Evolutionary conservation across 2,797 vertebrate genomes (phyloP).

Genomic region (Heteromormyrus szaboi): DNA sequence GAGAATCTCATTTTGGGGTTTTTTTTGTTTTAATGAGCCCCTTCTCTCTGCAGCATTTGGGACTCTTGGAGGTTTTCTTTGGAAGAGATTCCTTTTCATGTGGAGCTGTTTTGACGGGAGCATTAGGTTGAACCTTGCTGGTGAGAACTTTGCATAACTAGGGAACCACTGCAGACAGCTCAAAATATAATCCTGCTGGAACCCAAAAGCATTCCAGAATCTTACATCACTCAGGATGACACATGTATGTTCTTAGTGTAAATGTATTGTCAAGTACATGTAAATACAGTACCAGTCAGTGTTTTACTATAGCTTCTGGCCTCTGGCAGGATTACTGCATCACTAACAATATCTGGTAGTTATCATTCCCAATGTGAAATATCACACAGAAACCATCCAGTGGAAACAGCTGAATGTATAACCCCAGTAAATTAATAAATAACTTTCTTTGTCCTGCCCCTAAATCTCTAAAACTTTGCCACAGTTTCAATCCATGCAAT

Average conservation of each 20-base stretch:
- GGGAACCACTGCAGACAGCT: not conserved
- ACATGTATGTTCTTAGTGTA: not conserved
- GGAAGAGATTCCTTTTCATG: conserved; percentile 39
- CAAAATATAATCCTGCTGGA: conserved; percentile 1
- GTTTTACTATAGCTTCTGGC: not conserved
- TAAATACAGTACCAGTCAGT: not conserved
- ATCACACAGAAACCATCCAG: not conserved
- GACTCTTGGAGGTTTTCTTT: conserved; percentile 31
- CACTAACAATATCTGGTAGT: not conserved
- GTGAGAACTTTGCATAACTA: conserved; percentile 6
- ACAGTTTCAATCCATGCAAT: not conserved
- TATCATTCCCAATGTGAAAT: not conserved
- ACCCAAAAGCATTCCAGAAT: not conserved
- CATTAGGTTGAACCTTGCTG: conserved; percentile 26
- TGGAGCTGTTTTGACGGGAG: conserved; percentile 23
- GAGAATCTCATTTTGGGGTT: conserved; percentile 36
- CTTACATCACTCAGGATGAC: not conserved
- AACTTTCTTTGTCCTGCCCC: not conserved
- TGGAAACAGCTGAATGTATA: not conserved
- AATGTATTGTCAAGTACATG: not conserved
- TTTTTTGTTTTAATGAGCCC: conserved; percentile 39
- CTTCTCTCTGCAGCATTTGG: conserved; percentile 19
- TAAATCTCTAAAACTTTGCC: not conserved
- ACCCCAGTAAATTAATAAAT: not conserved
- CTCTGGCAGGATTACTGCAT: not conserved